Conservation (phyloP, 2,797 vertebrate genomes). For the Halcyon smyrnensis region DNA sequence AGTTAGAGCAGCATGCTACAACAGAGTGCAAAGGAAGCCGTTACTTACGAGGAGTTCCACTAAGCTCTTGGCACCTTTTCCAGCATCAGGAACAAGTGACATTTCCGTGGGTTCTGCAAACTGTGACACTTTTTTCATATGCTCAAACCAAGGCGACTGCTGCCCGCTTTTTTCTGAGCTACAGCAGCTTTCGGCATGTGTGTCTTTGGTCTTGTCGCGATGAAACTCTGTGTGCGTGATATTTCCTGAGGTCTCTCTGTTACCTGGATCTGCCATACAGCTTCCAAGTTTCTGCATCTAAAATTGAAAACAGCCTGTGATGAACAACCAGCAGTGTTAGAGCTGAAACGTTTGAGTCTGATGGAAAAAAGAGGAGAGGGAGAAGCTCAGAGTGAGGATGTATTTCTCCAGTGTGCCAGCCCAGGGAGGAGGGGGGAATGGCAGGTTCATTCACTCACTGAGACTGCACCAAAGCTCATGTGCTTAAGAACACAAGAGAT, state of each 20-base stretch:
- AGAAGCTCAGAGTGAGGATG: background rate
- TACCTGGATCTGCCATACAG: constrained; percentile 79
- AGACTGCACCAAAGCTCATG: fast-evolving
- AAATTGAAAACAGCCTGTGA: background rate
- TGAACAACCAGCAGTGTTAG: background rate
- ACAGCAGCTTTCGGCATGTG: constrained; percentile 82
- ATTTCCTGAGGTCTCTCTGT: constrained; percentile 79
- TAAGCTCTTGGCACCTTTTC: constrained; percentile 87
- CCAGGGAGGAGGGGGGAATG: background rate
- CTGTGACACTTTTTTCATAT: constrained; percentile 80
- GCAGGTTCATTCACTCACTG: background rate
- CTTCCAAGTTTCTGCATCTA: constrained; percentile 83
- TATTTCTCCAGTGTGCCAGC: fast-evolving
- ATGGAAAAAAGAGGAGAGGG: background rate
- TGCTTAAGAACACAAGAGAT: background rate
- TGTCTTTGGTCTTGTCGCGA: constrained; percentile 88
- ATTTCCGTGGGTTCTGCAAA: constrained; percentile 77
- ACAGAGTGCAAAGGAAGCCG: fast-evolving
- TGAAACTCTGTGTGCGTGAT: constrained; percentile 78
- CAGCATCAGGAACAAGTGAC: constrained; percentile 77
- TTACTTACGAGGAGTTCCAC: constrained; percentile 92
- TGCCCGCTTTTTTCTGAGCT: constrained; percentile 81
- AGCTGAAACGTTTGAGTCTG: fast-evolving
- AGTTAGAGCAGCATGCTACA: background rate
- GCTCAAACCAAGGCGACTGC: constrained; percentile 85